These are phyloP conservation scores for Centropus unirufus DNA, from an alignment of 2,113 vertebrate genomes.

Conservation along the genomic window DNA sequence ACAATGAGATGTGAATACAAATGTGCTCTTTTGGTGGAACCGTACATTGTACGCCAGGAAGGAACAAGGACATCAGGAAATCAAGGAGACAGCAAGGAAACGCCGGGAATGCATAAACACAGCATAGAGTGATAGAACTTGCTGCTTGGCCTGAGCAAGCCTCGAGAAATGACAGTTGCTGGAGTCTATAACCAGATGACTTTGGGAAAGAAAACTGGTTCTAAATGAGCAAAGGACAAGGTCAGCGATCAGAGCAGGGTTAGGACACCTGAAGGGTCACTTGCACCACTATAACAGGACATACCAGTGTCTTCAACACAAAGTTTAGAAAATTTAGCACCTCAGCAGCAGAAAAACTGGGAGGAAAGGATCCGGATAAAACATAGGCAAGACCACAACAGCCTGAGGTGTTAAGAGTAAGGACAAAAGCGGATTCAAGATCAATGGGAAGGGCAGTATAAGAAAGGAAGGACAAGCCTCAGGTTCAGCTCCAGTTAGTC, in stretches of 20 bases:
- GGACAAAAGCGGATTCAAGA: not conserved
- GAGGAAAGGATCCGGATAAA: not conserved
- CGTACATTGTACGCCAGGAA: not conserved
- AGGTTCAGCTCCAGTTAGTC: not conserved
- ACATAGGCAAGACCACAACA: not conserved
- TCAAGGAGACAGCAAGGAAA: not conserved
- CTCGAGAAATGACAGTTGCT: not conserved
- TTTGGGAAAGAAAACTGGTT: not conserved
- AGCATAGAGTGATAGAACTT: not conserved
- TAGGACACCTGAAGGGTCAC: not conserved
- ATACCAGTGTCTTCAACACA: not conserved
- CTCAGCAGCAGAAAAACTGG: not conserved
- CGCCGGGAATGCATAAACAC: not conserved
- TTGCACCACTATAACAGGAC: not conserved
- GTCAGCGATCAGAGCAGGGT: not conserved
- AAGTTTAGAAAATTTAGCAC: not conserved
- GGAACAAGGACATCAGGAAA: slow-evolving; percentile 11
- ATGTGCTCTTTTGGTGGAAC: not conserved
- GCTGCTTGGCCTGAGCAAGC: not conserved
- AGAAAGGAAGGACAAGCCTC: not conserved
- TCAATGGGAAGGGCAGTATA: not conserved
- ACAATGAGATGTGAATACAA: not conserved
- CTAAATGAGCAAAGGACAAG: not conserved
- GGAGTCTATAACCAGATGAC: not conserved
- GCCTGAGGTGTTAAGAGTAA: not conserved